Conservation (phyloP, 2,888 invertebrate genomes). For the Acleris emargana region DNA sequence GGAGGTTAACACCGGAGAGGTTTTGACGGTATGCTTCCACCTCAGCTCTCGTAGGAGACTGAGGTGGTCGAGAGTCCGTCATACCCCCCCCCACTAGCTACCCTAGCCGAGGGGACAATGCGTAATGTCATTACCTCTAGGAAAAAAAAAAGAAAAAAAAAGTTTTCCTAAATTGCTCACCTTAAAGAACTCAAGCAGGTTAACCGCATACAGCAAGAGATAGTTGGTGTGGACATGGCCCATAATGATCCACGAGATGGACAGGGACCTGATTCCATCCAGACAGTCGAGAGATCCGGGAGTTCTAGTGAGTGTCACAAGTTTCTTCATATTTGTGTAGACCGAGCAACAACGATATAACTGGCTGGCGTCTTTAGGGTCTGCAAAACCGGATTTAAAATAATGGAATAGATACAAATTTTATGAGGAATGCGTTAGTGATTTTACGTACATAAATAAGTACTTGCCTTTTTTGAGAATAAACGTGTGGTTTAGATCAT, state of each 20-base stretch:
- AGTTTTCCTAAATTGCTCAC: conserved; percentile 4
- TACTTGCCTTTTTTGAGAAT: conserved; percentile 18
- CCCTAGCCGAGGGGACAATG: too few species aligned
- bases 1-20: too few species aligned
- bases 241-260: conserved; percentile 34
- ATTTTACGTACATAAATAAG: too few species aligned
- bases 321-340: conserved; percentile 29
- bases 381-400: conserved; percentile 18
- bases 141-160: too few species aligned
- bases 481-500: conserved; percentile 25
- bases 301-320: conserved; percentile 21
- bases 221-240: conserved; percentile 21
- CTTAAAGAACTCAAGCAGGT: conserved; percentile 9
- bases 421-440: too few species aligned
- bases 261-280: conserved; percentile 32
- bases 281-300: conserved; percentile 28
- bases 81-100: too few species aligned
- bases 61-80: too few species aligned
- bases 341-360: conserved; percentile 27
- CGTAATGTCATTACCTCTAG: too few species aligned
- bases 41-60: too few species aligned
- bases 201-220: conserved; percentile 4
- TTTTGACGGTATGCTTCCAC: too few species aligned
- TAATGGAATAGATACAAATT: too few species aligned
- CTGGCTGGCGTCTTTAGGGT: conserved; percentile 15